Evolutionary conservation across 92 coral and sea anemone species (phyloP).

Genomic region (Pocillopora grandis): DNA sequence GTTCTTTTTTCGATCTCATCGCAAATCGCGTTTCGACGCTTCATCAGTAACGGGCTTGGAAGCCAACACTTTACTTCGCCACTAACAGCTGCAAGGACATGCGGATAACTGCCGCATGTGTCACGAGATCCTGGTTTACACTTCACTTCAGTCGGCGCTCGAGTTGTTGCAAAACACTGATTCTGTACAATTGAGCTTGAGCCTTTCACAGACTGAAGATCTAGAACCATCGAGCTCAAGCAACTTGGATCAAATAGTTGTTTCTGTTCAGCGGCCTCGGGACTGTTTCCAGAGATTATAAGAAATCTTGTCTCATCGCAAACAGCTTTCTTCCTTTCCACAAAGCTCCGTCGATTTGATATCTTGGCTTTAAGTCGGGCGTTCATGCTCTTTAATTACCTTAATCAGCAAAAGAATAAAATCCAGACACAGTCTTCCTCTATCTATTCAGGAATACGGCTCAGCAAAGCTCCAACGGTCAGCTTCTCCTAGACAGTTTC

Average conservation of each 20-base stretch:
- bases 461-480: not conserved
- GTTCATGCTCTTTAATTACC: not conserved
- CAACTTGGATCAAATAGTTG: not conserved
- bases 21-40: slow-evolving; percentile 71
- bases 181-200: slow-evolving; percentile 1
- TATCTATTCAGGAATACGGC: not conserved
- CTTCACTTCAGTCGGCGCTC: not conserved
- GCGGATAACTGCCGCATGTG: slow-evolving; percentile 1
- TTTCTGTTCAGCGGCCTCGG: slow-evolving; percentile 11
- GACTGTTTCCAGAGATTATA: slow-evolving; percentile 20
- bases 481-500: too few species aligned
- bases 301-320: slow-evolving; percentile 31
- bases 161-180: not conserved
- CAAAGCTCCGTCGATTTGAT: slow-evolving; percentile 5
- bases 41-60: slow-evolving; percentile 42
- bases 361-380: not conserved
- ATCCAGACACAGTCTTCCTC: not conserved
- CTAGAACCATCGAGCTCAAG: not conserved
- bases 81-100: not conserved
- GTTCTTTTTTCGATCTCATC: slow-evolving; percentile 64
- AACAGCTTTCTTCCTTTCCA: not conserved
- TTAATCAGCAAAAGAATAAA: not conserved
- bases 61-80: slow-evolving; percentile 20
- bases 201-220: not conserved
- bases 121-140: not conserved